Evolutionary conservation across 2,797 vertebrate species (phyloP).

Genomic region (Pterois miles): DNA sequence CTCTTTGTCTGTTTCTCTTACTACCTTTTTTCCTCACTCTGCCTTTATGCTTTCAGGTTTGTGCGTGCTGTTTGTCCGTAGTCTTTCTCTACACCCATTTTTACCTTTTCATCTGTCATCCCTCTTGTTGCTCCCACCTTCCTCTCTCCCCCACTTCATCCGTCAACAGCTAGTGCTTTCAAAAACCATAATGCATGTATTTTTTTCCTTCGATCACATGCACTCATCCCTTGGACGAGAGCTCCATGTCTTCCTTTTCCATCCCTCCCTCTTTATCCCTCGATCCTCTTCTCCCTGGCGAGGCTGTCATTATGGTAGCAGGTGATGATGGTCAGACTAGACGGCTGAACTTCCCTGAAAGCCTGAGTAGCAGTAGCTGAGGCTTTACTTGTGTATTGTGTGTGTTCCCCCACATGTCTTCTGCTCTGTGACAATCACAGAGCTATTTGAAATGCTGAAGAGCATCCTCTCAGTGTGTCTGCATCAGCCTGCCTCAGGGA

Average conservation of each 20-base stretch:
- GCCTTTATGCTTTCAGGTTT: conserved; percentile 24
- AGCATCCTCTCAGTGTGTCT: conserved; percentile 43
- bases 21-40: conserved; percentile 12
- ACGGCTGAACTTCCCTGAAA: conserved; percentile 37
- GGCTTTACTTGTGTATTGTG: conserved; percentile 6
- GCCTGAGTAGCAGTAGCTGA: conserved; percentile 24
- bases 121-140: conserved; percentile 17
- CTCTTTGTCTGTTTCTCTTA: conserved; percentile 18
- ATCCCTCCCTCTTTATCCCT: conserved; percentile 3
- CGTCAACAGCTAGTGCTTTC: conserved; percentile 35
- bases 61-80: conserved; percentile 3
- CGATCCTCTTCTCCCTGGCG: conserved; percentile 21
- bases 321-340: conserved; percentile 40
- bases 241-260: conserved; percentile 9
- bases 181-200: conserved; percentile 24
- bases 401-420: not conserved
- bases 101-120: conserved; percentile 32
- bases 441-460: conserved; percentile 66
- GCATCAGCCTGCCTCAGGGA: conserved; percentile 56
- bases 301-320: conserved; percentile 43
- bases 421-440: conserved; percentile 29
- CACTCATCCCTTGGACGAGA: conserved; percentile 19
- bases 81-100: conserved; percentile 39
- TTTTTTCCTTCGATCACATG: conserved; percentile 4
- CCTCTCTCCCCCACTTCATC: not conserved